Evolutionary conservation across 2,113 vertebrate species (phyloP), one percentile per base, ranked within the genome.

Genomic region (Chamaea fasciata): DNA sequence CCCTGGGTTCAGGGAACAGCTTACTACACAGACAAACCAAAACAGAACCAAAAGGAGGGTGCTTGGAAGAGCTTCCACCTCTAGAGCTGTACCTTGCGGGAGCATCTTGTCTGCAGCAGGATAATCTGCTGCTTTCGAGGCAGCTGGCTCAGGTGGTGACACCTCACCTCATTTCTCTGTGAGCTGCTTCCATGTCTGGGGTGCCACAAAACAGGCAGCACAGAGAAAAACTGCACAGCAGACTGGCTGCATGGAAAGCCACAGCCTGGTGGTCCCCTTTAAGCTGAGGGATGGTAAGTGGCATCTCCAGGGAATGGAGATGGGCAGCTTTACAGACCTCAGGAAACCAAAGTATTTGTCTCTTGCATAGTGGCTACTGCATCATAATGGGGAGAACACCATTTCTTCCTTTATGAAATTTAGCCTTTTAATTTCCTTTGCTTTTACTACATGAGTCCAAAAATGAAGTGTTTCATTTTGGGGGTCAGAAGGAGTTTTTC

Each of bases 381-480:
- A 33, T 15, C 20, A 55, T 56, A 91, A 74, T 12, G 10, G 15
- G 30, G 31, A 75, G 42, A 92, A 30, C 37, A 30, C 24, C 2
- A 2, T 17, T 42, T 70, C 60, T 84, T 87, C n/a, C 69, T 89
- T 42, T 78, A 56, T 70, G 53, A 87, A 84, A 79, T 65, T 52
- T 76, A 35, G 44, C 28, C n/a, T 69, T 92, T 95, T 92, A 56
- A 91, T 95, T 95, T 95, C 94, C 92, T 87, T 71, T 91, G 65
- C 33, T 89, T 91, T 94, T 76, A 92, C 41, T 79, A 33, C 3
- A 2, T 5, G 8, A 46, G 52, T n/a, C 85, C 65, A 76, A 59
- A 96, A 79, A 69, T 5, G 1, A 94, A 89, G 92, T 92, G 77
- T 95, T 97, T 95, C 70, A 91, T 96, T 95, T 89, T 64, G 26